Evolutionary conservation across 1,140 invertebrate genomes (phyloP).

Genomic region (Cyclina sinensis): DNA sequence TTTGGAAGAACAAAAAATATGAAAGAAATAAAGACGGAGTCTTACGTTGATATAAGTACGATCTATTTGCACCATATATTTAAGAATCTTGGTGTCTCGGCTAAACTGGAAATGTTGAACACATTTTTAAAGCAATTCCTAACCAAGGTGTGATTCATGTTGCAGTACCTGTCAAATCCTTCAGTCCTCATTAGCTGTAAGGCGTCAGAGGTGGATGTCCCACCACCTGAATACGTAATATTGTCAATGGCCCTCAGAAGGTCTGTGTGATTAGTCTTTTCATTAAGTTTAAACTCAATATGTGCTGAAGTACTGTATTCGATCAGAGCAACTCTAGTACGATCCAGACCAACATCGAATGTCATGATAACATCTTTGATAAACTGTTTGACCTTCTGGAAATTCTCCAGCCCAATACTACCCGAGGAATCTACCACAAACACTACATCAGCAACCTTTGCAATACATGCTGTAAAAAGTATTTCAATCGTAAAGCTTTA

Average conservation of each 20-base stretch:
- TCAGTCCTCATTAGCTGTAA: slow-evolving; percentile 30
- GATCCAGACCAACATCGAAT: slow-evolving; percentile 63
- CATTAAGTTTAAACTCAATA: slow-evolving; percentile 74
- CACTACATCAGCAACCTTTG: slow-evolving; percentile 74
- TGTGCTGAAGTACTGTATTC: slow-evolving; percentile 52
- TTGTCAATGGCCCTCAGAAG: slow-evolving; percentile 67
- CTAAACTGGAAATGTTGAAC: too few species aligned
- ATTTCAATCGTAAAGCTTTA: too few species aligned
- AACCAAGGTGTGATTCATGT: too few species aligned
- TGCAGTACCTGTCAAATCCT: slow-evolving; percentile 55
- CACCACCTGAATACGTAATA: slow-evolving; percentile 71
- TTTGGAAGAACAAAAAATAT: too few species aligned
- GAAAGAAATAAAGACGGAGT: too few species aligned
- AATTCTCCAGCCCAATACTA: slow-evolving; percentile 74
- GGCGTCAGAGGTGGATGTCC: slow-evolving; percentile 70
- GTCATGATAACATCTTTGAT: slow-evolving; percentile 67
- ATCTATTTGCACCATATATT: too few species aligned
- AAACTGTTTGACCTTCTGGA: slow-evolving; percentile 69
- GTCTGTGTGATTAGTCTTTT: slow-evolving; percentile 54
- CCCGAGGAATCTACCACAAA: slow-evolving; percentile 75
- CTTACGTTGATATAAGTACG: too few species aligned
- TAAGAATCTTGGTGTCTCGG: too few species aligned
- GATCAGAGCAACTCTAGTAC: slow-evolving; percentile 50
- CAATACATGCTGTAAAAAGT: slow-evolving; percentile 56
- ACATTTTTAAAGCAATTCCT: too few species aligned